These are phyloP conservation scores for Zaprionus lineosus DNA, from an alignment of 2,888 invertebrate species.

Conservation along the genomic window DNA sequence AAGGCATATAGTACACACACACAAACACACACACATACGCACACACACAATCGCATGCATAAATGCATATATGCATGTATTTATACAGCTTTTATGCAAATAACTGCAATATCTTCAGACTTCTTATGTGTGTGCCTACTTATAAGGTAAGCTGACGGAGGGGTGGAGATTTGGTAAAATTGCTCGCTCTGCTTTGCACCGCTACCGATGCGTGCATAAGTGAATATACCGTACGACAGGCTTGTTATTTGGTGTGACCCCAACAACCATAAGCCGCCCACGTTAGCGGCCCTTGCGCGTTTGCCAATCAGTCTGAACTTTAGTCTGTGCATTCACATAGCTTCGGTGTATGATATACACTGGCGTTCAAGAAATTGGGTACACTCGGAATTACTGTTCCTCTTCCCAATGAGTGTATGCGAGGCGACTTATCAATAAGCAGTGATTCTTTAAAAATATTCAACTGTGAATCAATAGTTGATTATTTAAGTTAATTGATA, in stretches of 20 bases:
- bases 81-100: slow-evolving; percentile 57
- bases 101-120: slow-evolving; percentile 45
- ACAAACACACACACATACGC: slow-evolving; percentile 13
- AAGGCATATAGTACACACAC: neutral
- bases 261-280: neutral
- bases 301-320: slow-evolving; percentile 31
- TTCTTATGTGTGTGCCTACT: slow-evolving; percentile 17
- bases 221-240: slow-evolving; percentile 42
- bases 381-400: too few species aligned
- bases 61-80: slow-evolving; percentile 29
- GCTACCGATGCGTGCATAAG: slow-evolving; percentile 56
- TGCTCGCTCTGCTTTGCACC: slow-evolving; percentile 15
- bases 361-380: slow-evolving; percentile 11
- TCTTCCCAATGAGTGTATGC: too few species aligned
- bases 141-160: slow-evolving; percentile 3
- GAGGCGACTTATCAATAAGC: too few species aligned
- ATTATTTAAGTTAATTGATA: too few species aligned
- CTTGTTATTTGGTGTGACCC: slow-evolving; percentile 26
- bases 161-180: neutral
- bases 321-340: slow-evolving; percentile 4
- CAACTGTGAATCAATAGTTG: too few species aligned
- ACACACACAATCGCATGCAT: neutral
- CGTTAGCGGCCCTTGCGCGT: neutral
- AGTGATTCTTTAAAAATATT: too few species aligned
- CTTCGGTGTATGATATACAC: too few species aligned